Conservation (phyloP, 2,113 vertebrate species). For the Arenaria interpres region DNA sequence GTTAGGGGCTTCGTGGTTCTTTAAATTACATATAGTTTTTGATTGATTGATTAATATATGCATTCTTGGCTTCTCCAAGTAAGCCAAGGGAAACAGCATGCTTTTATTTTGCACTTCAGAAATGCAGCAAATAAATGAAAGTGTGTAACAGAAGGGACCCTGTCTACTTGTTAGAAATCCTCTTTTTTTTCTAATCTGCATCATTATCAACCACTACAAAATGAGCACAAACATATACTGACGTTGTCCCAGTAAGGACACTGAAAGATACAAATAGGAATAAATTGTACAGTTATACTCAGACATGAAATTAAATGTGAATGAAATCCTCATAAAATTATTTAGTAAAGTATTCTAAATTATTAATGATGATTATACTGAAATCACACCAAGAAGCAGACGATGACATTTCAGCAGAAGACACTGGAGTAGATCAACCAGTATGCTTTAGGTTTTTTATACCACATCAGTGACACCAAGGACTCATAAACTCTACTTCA, state of each 20-base stretch:
- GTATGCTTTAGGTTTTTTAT: neutral
- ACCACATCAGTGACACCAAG: neutral
- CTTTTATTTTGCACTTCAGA: neutral
- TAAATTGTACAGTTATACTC: neutral
- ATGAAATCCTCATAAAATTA: neutral
- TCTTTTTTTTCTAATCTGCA: neutral
- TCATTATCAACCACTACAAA: neutral
- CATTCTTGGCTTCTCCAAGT: neutral
- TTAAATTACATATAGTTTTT: neutral
- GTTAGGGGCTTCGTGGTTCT: neutral
- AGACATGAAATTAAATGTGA: neutral
- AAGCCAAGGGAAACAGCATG: neutral
- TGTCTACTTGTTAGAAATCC: neutral
- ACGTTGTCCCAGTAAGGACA: neutral
- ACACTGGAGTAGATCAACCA: neutral
- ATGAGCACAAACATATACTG: neutral
- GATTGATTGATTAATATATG: neutral
- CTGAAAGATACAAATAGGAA: neutral
- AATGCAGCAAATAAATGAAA: neutral
- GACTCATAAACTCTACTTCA: neutral
- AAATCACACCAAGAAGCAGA: neutral
- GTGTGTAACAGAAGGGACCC: neutral
- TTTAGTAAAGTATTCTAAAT: neutral
- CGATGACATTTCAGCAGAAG: neutral
- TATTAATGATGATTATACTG: neutral